Evolutionary conservation across 2,888 invertebrate genomes (phyloP).

Genomic region (Trissolcus brochymenae): DNA sequence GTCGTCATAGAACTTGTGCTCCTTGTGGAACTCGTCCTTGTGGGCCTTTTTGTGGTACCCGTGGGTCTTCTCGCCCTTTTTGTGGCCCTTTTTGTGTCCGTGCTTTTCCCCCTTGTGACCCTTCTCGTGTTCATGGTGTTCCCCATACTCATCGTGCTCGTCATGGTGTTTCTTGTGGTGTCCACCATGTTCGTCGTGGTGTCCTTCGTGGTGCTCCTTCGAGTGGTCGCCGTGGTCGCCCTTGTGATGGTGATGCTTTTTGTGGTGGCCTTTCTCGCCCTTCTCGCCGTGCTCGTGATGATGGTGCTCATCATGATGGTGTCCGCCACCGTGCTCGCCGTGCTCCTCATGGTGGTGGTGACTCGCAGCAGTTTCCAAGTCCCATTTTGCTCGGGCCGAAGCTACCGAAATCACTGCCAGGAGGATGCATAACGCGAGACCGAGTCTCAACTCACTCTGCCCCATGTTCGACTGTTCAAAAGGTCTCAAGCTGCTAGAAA

Average conservation of each 20-base stretch:
- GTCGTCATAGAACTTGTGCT: conserved; percentile 92
- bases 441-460: conserved; percentile 60
- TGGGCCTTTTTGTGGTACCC: conserved; percentile 91
- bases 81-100: conserved; percentile 86
- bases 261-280: conserved; percentile 79
- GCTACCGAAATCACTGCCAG: conserved; percentile 62
- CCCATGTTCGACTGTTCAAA: neutral
- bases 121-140: conserved; percentile 29
- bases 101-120: conserved; percentile 82
- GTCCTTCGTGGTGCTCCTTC: conserved; percentile 88
- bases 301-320: conserved; percentile 87
- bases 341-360: conserved; percentile 80
- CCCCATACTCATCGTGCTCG: conserved; percentile 39
- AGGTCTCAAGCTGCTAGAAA: conserved; percentile 3
- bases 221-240: conserved; percentile 81
- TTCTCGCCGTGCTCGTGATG: conserved; percentile 82
- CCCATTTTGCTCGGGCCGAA: conserved; percentile 61
- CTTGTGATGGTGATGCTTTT: conserved; percentile 87
- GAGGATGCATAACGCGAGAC: conserved; percentile 64
- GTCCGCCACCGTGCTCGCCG: conserved; percentile 86
- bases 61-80: conserved; percentile 86
- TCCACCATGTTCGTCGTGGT: conserved; percentile 83
- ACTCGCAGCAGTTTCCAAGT: conserved; percentile 64
- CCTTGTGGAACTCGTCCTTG: conserved; percentile 91
- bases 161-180: conserved; percentile 38